Evolutionary conservation across 2,888 invertebrate species (phyloP), one percentile per base, ranked within the genome.

Genomic region (Endotricha flammealis): DNA sequence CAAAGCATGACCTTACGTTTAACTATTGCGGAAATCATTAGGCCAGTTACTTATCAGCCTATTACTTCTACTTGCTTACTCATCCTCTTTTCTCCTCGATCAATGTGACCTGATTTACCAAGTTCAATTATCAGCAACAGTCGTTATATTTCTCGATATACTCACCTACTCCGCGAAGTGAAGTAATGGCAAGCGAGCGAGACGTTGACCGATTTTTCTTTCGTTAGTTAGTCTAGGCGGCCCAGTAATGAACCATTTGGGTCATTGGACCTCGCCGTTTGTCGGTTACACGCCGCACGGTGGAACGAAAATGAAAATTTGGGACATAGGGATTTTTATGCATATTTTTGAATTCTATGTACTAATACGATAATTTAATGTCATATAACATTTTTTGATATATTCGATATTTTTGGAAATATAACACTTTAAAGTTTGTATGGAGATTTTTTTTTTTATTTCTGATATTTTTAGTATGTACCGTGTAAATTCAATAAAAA

Each of bases 251-350:
- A 68, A 64, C 71, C 75, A 86, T 82, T 81, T 85, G 75, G 86
- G 85, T 86, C 82, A 85, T 80, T 82, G 79, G 81, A 82, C 82
- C 78, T 83, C 79, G 65, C 78, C 71, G 80, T 74, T 79, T 67
- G 75, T 70, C 65, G 74, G 63, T 57, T 66, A 60, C 61, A 59
- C 59, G 46, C 57, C n/a, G n/a, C n/a, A n/a, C n/a, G n/a, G n/a
- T n/a, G n/a, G n/a, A n/a, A n/a, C n/a, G n/a, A n/a, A n/a, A n/a
- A n/a, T n/a, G n/a, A n/a, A n/a, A n/a, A n/a, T n/a, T n/a, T n/a
- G n/a, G n/a, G n/a, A n/a, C n/a, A n/a, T n/a, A n/a, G n/a, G n/a
- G n/a, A n/a, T n/a, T n/a, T n/a, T n/a, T n/a, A n/a, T n/a, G n/a
- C n/a, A n/a, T n/a, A n/a, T n/a, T n/a, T n/a, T n/a, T n/a, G n/a